A percentile compares a stretch with the other conserved stretches of the same genome.
Evolutionary conservation across 2,113 vertebrate species (phyloP).

Genomic region (Seriola dumerili): DNA sequence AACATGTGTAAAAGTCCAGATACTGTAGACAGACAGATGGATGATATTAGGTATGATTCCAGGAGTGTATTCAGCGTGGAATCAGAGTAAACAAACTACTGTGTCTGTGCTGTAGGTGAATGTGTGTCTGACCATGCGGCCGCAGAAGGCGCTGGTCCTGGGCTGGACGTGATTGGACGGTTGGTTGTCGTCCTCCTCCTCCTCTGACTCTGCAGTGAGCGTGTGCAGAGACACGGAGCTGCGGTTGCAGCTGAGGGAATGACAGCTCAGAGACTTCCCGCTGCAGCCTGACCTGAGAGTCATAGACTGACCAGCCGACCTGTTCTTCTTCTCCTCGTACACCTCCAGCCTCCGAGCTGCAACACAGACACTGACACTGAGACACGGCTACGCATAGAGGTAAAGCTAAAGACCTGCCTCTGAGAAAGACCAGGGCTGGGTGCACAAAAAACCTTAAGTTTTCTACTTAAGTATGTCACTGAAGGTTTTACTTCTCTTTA

Average conservation of each 20-base stretch:
- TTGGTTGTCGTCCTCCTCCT: slow-evolving; percentile 55
- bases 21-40: too few species aligned
- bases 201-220: slow-evolving; percentile 69
- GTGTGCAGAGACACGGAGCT: slow-evolving; percentile 81
- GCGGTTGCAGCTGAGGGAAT: slow-evolving; percentile 73
- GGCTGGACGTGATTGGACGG: slow-evolving; percentile 45
- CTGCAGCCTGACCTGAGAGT: slow-evolving; percentile 72
- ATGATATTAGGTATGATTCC: too few species aligned
- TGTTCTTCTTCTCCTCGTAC: slow-evolving; percentile 83
- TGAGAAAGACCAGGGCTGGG: too few species aligned
- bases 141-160: slow-evolving; percentile 88
- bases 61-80: too few species aligned
- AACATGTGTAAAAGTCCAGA: too few species aligned
- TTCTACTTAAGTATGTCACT: too few species aligned
- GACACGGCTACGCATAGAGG: neutral
- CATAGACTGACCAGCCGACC: slow-evolving; percentile 52
- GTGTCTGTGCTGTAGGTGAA: neutral
- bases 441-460: too few species aligned
- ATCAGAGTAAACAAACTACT: too few species aligned
- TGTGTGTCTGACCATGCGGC: slow-evolving; percentile 88
- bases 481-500: too few species aligned
- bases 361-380: neutral
- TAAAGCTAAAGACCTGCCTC: too few species aligned
- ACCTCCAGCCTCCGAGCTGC: slow-evolving; percentile 82
- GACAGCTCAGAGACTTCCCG: slow-evolving; percentile 73